Evolutionary conservation across 2,888 invertebrate genomes (phyloP), one percentile per base, ranked within the genome.

Genomic region (Osmoderma eremita): DNA sequence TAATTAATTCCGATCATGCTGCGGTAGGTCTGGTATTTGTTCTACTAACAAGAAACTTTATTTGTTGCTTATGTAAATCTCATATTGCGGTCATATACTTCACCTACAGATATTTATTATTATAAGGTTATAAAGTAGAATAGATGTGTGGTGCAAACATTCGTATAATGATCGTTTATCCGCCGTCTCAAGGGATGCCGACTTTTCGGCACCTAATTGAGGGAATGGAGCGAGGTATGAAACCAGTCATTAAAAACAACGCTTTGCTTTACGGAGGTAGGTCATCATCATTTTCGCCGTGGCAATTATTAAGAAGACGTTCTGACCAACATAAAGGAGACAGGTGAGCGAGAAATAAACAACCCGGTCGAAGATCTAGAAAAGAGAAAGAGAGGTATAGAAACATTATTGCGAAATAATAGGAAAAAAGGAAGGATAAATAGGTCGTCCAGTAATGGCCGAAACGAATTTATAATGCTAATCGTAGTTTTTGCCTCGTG

Each of bases 391-490:
- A 42, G 13, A 42, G 42, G 42, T 15, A 3, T 13, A 42, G 4
- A 17, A 22, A 24, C 24, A 51, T 51, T 30, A 51, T 51, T 51
- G 50, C 30, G 15, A 30, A 51, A 51, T 18, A 48, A 48, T 48
- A n/a, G n/a, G 13, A 20, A 48, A 48, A 20, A 48, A 20, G 17
- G 12, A 15, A 17, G 48, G 48, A 12, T 17, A 36, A 36, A 17
- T 18, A 51, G n/a, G 24, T 22, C 15, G 22, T 51, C 50, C 8
- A 15, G 39, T 48, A 65, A 65, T 39, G 64, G 65, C 69, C 68
- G 70, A 65, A 67, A 65, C 72, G 67, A 72, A 72, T 72, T 67
- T 67, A 69, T 70, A 72, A 71, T 70, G 64, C 67, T 68, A 69
- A 69, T 69, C 68, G 53, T 63, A 39, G 48, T 70, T 70, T 70